Base-by-base conservation (phyloP, 2,888 invertebrate species). In the Crioceris asparagi region DNA sequence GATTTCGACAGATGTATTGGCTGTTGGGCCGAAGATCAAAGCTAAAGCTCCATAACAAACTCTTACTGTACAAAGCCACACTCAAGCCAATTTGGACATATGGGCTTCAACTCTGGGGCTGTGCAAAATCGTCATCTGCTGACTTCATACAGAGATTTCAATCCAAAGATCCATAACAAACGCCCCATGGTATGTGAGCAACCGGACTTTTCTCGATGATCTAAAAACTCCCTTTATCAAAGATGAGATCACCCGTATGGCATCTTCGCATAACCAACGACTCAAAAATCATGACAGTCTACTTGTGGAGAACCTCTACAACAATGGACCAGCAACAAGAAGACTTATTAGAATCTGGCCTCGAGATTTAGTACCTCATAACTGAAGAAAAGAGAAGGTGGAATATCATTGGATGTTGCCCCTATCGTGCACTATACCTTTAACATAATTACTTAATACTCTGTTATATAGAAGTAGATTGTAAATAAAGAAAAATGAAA, bases 21-120 rank as follows among this genome's bases (percentile, higher is more conserved):
- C 23, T 36, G 11, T 17, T 36, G 2, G 30, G 14, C 2, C 21
- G 30, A 10, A 36, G 23, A 30, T 30, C 36, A 36, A 36, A 25
- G 10, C 3, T 25, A 14, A 6, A 10, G 17, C 26, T 34, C 7
- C 26, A 34, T 11, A 34, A 34, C 23, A 30, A 36, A 29, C 4
- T 30, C 4, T 16, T 30, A 25, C 8, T 30, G 14, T 35, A 29
- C 10, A 35, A 29, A 18, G n/a, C n/a, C n/a, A n/a, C n/a, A n/a
- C n/a, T n/a, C n/a, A n/a, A n/a, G n/a, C n/a, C n/a, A n/a, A n/a
- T n/a, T n/a, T n/a, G n/a, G n/a, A n/a, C n/a, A n/a, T n/a, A n/a
- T n/a, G n/a, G n/a, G n/a, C n/a, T n/a, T 8, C 12, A 35, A 4
- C 27, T 10, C 11, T 29, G 29, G 12, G 29, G 14, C 14, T 26